Evolutionary conservation across 35 echinoderm and acorn worm species (phyloP).

Genomic region (Ophioderma brevispina): DNA sequence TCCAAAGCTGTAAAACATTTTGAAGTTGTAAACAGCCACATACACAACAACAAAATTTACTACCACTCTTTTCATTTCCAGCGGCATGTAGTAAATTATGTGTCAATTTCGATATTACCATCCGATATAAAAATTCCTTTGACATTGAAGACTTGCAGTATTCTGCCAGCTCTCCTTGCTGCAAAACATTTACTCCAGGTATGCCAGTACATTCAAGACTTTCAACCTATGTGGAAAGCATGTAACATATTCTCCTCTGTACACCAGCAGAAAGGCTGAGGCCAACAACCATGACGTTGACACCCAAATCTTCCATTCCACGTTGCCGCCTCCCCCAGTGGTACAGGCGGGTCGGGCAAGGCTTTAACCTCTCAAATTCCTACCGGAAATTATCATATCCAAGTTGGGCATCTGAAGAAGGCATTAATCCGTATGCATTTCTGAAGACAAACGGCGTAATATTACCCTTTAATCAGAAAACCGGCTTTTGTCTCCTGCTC

Average conservation of each 20-base stretch:
- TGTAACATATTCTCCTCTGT: background rate
- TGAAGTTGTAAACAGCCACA: too few species aligned
- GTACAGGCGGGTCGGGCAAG: background rate
- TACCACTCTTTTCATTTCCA: too few species aligned
- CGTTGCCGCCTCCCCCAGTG: background rate
- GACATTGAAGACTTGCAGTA: too few species aligned
- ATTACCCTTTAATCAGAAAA: background rate
- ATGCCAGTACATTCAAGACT: too few species aligned
- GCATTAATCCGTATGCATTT: slow-evolving; percentile 6
- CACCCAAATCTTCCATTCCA: background rate
- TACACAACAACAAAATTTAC: too few species aligned
- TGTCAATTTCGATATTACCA: too few species aligned
- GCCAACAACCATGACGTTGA: background rate
- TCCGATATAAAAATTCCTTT: too few species aligned
- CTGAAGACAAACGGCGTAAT: background rate
- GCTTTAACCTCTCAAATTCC: background rate
- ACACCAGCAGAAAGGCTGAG: background rate
- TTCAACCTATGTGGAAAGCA: background rate
- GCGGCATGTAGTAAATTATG: too few species aligned
- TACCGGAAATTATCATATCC: background rate
- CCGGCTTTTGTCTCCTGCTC: background rate
- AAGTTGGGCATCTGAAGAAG: background rate
- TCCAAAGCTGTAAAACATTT: too few species aligned
- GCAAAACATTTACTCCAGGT: too few species aligned
- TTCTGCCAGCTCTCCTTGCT: too few species aligned